Evolutionary conservation across 2,888 invertebrate species (phyloP).

Genomic region (Heliconius ismenius): DNA sequence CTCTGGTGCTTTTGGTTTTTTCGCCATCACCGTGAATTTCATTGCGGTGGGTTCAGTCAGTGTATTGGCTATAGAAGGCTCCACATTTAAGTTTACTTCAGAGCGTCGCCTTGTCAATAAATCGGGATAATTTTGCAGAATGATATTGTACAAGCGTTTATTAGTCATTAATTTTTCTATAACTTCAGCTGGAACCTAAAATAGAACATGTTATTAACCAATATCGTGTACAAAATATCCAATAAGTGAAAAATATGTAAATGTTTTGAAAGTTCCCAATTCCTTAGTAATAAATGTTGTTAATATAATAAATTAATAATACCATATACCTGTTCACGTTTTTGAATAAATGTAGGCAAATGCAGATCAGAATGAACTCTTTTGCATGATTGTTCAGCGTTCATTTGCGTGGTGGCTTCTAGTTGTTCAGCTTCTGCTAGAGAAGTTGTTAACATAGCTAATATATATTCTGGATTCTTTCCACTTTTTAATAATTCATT

Average conservation of each 20-base stretch:
- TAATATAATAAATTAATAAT: background rate
- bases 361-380: constrained; percentile 86
- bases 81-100: constrained; percentile 77
- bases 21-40: constrained; percentile 47
- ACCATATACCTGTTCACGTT: constrained; percentile 84
- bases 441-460: constrained; percentile 83
- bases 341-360: constrained; percentile 88
- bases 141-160: constrained; percentile 84
- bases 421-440: constrained; percentile 76
- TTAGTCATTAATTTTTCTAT: constrained; percentile 84
- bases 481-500: constrained; percentile 86
- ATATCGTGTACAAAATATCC: too few species aligned
- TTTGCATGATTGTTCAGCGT: constrained; percentile 64
- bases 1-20: constrained; percentile 45
- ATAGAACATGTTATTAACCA: constrained; percentile 35
- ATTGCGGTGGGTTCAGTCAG: constrained; percentile 47
- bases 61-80: constrained; percentile 43
- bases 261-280: background rate
- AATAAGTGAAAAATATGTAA: background rate
- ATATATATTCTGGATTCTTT: constrained; percentile 84
- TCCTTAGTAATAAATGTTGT: too few species aligned
- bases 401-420: constrained; percentile 72
- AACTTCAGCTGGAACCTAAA: constrained; percentile 86
- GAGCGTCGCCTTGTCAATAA: constrained; percentile 83
- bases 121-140: constrained; percentile 87